phyloP scores from a whole-genome alignment of 2,113 vertebrate species.

The Podocnemis expansa region DNA sequence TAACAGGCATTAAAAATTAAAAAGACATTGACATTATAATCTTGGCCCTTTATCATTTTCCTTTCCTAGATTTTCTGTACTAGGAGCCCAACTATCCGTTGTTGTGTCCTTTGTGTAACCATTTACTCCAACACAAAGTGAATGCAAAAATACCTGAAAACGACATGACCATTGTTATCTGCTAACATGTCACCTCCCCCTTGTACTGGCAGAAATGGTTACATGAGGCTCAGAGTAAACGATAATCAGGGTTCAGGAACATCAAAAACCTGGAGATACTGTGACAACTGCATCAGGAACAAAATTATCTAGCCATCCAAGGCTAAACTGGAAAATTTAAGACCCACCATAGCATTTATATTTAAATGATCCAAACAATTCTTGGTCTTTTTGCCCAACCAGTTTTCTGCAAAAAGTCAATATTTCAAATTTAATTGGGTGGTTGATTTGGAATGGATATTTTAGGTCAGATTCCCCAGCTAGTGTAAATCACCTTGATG shows the following conservation, averaged over 20 bases:
- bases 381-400: not conserved
- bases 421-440: not conserved
- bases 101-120: not conserved
- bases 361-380: not conserved
- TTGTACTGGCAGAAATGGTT: not conserved
- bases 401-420: not conserved
- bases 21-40: not conserved
- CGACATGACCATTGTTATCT: not conserved
- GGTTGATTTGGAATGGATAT: not conserved
- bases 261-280: not conserved
- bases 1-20: not conserved
- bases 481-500: not conserved
- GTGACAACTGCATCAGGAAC: not conserved
- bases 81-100: not conserved
- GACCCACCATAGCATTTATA: not conserved
- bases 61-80: not conserved
- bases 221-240: not conserved
- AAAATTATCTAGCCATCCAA: not conserved
- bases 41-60: not conserved
- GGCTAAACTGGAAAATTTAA: not conserved
- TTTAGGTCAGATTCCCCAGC: not conserved
- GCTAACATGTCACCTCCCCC: not conserved
- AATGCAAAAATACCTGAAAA: not conserved
- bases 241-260: not conserved
- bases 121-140: not conserved